Base-by-base conservation (phyloP, 2,888 invertebrate species). In the Keiferia lycopersicella region DNA sequence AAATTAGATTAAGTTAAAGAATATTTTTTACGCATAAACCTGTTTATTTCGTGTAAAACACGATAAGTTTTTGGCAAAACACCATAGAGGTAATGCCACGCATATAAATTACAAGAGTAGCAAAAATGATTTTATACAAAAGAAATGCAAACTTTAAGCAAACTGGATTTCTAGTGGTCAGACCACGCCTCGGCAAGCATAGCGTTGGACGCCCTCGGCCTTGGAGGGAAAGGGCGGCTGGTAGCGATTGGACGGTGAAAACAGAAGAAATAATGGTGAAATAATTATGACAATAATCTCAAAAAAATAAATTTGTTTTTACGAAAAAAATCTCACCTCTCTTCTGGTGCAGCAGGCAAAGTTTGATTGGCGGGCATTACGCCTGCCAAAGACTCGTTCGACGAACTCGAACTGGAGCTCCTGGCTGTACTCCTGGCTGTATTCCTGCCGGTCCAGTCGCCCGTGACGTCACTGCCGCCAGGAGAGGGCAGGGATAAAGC, bases 401-500 rank as follows among this genome's bases (percentile, higher is more conserved):
- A 91, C 0, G 88, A 87, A 71, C 90, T 91, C 1, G 91, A 89
- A 67, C 86, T 89, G 0, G 80, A 81, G 67, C 88, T 89, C 62
- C 88, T 78, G 1, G 81, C 84, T 1, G 82, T 83, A 74, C 87
- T 90, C 61, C 86, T 74, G 7, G 83, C 81, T 1, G 85, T 87
- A 65, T 81, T 87, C 4, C 84, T 77, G 0, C 87, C 87, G 1
- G 87, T 84, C 90, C 91, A 91, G 22, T 88, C 87, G 0, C 78
- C 86, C 0, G 87, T 86, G 61, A 84, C 79, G 66, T 90, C 90
- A 77, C 87, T 90, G 10, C 88, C 90, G 2, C 83, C 88, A 0
- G 91, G 91, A 1, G 91, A 90, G 0, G 91, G 91, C 30, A 91
- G 73, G 0, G 91, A 91, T 62, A 91, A 70, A 8, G 91, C 81